Base-by-base conservation (phyloP, 2,113 vertebrate genomes). In the Todiramphus chloris region DNA sequence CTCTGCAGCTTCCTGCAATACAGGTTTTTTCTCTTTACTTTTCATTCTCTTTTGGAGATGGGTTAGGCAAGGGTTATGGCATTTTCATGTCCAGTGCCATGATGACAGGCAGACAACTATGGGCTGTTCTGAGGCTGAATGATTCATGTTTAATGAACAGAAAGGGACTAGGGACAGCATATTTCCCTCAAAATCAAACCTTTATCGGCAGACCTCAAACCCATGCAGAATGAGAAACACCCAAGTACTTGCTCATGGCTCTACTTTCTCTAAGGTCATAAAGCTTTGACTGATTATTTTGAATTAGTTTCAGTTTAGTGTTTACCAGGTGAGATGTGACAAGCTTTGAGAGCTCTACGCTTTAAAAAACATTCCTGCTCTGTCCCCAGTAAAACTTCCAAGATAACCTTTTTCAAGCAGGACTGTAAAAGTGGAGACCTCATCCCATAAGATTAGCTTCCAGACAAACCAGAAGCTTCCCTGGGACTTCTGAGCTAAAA, bases 21-120 rank as follows among this genome's bases (percentile, higher is more conserved):
- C 28, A 25, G 70, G 48, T 85, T 79, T 19, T 79, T 3, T 0
- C 18, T 43, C 37, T 82, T 74, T n/a, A 6, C 24, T 77, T 87
- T 60, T 72, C 44, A 19, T 66, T 63, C 41, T 39, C 55, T 39
- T 59, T 75, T 46, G 68, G 41, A 79, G 60, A 25, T 10, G 23
- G 21, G 20, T 21, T 35, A 41, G 35, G 53, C 66, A 59, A 66
- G 12, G 30, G 12, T 3, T 3, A n/a, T 0, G 6, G 66, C 0
- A 0, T 62, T 82, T 72, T 43, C 53, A n/a, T 63, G 33, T 30
- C 64, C 35, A 15, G 56, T 67, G 43, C 56, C 5, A 1, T 33
- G 50, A 62, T 2, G 4, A 79, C 18, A 25, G 50, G 46, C 37
- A 83, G 76, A 11, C 25, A 72, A 51, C 33, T 64, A 6, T 0